phyloP scores from a whole-genome alignment of 2,113 vertebrate species.

The Ageneiosus marmoratus region DNA sequence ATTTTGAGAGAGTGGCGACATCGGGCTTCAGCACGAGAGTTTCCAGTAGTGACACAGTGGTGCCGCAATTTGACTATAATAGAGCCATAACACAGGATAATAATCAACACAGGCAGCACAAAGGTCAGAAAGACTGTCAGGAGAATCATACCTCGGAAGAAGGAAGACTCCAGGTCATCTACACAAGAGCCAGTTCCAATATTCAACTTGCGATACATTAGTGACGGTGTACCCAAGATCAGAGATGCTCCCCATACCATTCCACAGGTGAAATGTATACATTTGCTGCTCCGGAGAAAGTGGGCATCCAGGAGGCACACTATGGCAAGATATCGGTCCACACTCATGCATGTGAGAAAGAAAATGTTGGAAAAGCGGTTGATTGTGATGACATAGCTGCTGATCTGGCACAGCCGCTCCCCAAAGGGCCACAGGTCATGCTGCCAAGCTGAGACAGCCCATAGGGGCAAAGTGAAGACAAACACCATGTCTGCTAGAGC shows the following conservation, averaged over 20 bases:
- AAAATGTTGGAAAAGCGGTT: slow-evolving; percentile 86
- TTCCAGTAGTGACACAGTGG: slow-evolving; percentile 58
- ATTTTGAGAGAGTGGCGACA: slow-evolving; percentile 78
- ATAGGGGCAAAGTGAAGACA: slow-evolving; percentile 80
- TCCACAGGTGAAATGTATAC: slow-evolving; percentile 62
- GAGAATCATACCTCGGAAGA: slow-evolving; percentile 69
- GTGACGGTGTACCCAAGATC: slow-evolving; percentile 72
- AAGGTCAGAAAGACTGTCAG: slow-evolving; percentile 76
- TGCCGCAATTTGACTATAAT: slow-evolving; percentile 74
- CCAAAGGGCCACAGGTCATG: slow-evolving; percentile 76
- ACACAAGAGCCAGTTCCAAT: slow-evolving; percentile 44
- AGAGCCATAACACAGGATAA: slow-evolving; percentile 79
- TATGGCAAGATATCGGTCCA: slow-evolving; percentile 82
- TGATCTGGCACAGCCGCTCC: slow-evolving; percentile 76
- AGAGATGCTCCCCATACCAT: slow-evolving; percentile 75
- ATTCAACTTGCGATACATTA: slow-evolving; percentile 65
- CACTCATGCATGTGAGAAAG: slow-evolving; percentile 80
- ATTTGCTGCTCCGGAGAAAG: slow-evolving; percentile 64
- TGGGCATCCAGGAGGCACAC: slow-evolving; percentile 73
- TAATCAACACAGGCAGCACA: slow-evolving; percentile 74
- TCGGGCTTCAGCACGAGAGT: slow-evolving; percentile 62
- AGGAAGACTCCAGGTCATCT: slow-evolving; percentile 61
- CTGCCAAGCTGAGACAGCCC: slow-evolving; percentile 71
- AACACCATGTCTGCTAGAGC: slow-evolving; percentile 82
- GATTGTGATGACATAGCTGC: slow-evolving; percentile 78